Base-by-base conservation (phyloP, 1,140 invertebrate species). In the Trachymyrmex septentrionalis region DNA sequence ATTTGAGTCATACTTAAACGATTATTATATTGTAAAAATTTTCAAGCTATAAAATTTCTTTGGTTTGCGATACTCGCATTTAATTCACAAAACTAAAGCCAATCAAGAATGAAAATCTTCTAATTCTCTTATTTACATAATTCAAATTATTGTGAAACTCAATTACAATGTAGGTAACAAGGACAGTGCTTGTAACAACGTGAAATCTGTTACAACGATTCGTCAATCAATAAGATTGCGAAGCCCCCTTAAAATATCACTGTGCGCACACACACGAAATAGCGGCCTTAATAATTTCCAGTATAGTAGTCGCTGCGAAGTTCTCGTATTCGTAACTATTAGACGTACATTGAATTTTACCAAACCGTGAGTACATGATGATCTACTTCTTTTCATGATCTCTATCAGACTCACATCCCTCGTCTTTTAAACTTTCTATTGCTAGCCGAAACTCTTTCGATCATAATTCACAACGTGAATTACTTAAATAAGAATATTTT, bases 191-290 rank as follows among this genome's bases (percentile, higher is more conserved):
- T n/a, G 27, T 55, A 48, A 63, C 14, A 50, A 72, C 16, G 44
- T 73, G 2, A 87, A 66, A 86, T 64, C n/a, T 38, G 5, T 44
- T 66, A 80, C 85, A 57, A 48, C 64, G 85, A 88, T 59, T 69
- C 38, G 16, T 50, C 30, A 78, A 72, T 87, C 55, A 24, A 12
- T 63, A 30, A 64, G 59, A 44, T 61, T 73, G 30, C 10, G 14
- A 87, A 86, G 16, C 21, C 24, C 44, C 16, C 38, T 44, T 7
- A 69, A 61, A 59, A 84, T 14, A 89, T 90, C 80, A 84, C 9
- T 84, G 86, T 89, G 89, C 88, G 89, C 89, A 90, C 89, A 89
- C 89, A 87, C 89, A 87, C 57, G 63, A 90, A 90, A 89, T 90
- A 90, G 89, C 89, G 89, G 89, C 89, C 89, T 90, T 90, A 90